A percentile compares a stretch with the other conserved stretches of the same genome.
Evolutionary conservation across 2,888 invertebrate species (phyloP).

Genomic region (Mycalesis mineus): DNA sequence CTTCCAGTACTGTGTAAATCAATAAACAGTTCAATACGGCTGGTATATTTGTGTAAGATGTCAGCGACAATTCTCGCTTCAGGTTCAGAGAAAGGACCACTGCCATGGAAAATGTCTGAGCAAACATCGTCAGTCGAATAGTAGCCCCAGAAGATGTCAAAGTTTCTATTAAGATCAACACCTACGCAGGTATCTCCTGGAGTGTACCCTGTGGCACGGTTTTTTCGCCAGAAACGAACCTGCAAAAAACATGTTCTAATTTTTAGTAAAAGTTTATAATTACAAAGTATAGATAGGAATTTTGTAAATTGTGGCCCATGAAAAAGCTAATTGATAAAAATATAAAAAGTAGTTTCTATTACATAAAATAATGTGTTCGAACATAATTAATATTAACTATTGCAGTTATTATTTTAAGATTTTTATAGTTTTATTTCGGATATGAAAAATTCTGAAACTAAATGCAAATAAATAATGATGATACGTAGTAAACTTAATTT

Average conservation of each 20-base stretch:
- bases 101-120: conserved; percentile 80
- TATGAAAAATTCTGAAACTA: no score
- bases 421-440: no score
- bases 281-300: no score
- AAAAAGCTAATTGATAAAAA: no score
- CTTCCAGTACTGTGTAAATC: conserved; percentile 65
- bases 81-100: conserved; percentile 80
- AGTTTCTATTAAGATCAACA: conserved; percentile 87
- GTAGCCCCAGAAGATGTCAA: conserved; percentile 82
- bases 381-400: no score
- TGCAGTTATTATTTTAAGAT: no score
- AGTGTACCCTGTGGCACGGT: conserved; percentile 66
- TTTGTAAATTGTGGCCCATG: no score
- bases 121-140: conserved; percentile 78
- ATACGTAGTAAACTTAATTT: no score
- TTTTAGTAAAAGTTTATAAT: no score
- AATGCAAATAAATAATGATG: no score
- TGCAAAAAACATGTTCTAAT: conserved; percentile 38
- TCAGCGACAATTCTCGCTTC: conserved; percentile 79
- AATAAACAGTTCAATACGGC: conserved; percentile 76
- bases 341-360: no score
- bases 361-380: no score
- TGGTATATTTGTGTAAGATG: conserved; percentile 69
- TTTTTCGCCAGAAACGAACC: conserved; percentile 84
- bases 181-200: conserved; percentile 77